Evolutionary conservation across 2,113 vertebrate genomes (phyloP).

Genomic region (Martes martes): DNA sequence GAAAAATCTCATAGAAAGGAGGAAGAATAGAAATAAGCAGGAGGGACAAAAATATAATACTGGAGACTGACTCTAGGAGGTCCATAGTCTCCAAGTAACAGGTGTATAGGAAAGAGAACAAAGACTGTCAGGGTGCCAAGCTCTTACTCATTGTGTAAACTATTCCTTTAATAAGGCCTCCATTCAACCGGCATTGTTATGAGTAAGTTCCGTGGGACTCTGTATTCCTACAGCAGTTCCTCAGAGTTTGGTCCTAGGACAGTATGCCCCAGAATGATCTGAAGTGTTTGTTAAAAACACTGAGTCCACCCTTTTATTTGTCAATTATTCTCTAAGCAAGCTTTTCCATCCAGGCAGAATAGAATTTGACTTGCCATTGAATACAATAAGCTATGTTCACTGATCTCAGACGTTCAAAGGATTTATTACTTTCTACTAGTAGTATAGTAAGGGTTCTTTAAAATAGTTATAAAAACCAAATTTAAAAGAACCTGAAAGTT

Average conservation of each 20-base stretch:
- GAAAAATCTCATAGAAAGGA: not conserved
- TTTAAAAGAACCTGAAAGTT: not conserved
- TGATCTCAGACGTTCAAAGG: not conserved
- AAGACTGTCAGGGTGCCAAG: not conserved
- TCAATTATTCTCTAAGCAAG: not conserved
- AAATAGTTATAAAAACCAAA: conserved; percentile 18
- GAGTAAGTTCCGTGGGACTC: not conserved
- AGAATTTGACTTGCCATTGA: not conserved
- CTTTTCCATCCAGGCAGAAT: not conserved
- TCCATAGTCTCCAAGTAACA: not conserved
- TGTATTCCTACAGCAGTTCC: not conserved
- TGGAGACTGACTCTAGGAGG: not conserved
- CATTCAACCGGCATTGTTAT: not conserved
- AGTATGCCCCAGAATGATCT: not conserved
- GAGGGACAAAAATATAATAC: not conserved
- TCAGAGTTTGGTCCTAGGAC: not conserved
- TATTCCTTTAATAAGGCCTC: not conserved
- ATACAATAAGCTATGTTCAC: not conserved
- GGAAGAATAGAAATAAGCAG: not conserved
- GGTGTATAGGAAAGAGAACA: not conserved
- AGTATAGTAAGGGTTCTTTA: not conserved
- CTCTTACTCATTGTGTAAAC: not conserved
- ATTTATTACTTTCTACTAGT: not conserved
- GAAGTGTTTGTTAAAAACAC: not conserved
- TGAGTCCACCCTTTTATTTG: not conserved